A percentile compares a stretch with the other conserved stretches of the same genome.
phyloP scores from a whole-genome alignment of 1,140 invertebrate species.

The Drosophila willistoni region DNA sequence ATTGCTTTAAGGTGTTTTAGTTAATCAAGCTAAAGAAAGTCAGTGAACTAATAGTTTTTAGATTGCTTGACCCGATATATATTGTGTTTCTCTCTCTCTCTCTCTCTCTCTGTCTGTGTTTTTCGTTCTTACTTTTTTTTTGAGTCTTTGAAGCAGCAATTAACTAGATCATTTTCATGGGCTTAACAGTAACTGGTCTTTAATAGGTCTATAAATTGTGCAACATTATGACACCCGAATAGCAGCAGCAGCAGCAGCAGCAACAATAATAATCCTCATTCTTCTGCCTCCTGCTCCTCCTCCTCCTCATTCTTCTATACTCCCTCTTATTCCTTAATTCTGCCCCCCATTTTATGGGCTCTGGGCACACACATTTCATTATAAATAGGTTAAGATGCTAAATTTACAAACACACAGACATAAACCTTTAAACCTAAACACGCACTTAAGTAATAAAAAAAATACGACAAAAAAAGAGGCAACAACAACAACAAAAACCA shows the following conservation, averaged over 20 bases:
- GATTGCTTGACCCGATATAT: neutral
- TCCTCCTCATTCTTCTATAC: constrained; percentile 15
- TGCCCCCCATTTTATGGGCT: constrained; percentile 30
- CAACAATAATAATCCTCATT: constrained; percentile 36
- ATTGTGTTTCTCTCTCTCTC: neutral
- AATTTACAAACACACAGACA: constrained; percentile 57
- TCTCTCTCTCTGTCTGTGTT: neutral
- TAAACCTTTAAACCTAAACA: constrained; percentile 81
- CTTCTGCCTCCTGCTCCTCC: constrained; percentile 12
- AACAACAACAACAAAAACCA: constrained; percentile 39
- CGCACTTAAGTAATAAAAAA: constrained; percentile 80
- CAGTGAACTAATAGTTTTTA: too few relatives aligned
- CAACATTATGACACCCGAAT: constrained; percentile 59
- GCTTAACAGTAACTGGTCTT: constrained; percentile 68
- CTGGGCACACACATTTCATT: constrained; percentile 67
- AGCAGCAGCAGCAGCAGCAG: constrained; percentile 19
- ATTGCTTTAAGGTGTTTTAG: too few relatives aligned
- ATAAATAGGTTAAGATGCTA: constrained; percentile 80
- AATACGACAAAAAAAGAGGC: constrained; percentile 30
- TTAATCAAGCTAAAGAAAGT: too few relatives aligned
- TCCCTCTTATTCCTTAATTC: constrained; percentile 16
- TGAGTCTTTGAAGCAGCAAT: constrained; percentile 44
- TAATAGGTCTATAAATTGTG: constrained; percentile 70
- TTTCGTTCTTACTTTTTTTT: neutral
- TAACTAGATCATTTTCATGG: constrained; percentile 59